phyloP scores from a whole-genome alignment of 2,888 invertebrate species.

The Drosophila hamatofila region DNA sequence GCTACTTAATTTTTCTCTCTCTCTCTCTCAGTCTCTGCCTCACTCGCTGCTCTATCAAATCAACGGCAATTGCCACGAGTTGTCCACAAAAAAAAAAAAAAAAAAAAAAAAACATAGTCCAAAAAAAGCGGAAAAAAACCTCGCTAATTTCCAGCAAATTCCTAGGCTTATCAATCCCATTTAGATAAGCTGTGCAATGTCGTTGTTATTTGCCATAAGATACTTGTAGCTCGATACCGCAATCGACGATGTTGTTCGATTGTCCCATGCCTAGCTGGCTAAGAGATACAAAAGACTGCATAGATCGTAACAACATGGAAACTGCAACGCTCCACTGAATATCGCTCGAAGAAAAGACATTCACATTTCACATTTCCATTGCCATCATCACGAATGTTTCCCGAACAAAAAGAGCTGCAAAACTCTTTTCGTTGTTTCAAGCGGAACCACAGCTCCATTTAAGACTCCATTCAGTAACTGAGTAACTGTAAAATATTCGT shows the following conservation, averaged over 20 bases:
- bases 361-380: slow-evolving; percentile 60
- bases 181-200: slow-evolving; percentile 25
- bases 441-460: slow-evolving; percentile 19
- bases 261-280: background rate
- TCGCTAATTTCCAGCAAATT: slow-evolving; percentile 46
- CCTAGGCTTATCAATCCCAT: slow-evolving; percentile 54
- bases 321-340: slow-evolving; percentile 63
- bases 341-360: slow-evolving; percentile 52
- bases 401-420: slow-evolving; percentile 11
- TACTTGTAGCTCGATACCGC: slow-evolving; percentile 16
- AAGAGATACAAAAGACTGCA: background rate
- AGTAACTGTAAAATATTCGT: background rate
- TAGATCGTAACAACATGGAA: slow-evolving; percentile 23
- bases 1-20: slow-evolving; percentile 73
- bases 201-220: slow-evolving; percentile 9
- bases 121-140: slow-evolving; percentile 3
- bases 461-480: background rate
- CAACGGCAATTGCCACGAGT: slow-evolving; percentile 6
- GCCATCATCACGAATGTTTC: slow-evolving; percentile 38
- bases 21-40: background rate
- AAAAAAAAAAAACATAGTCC: background rate
- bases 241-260: slow-evolving; percentile 23
- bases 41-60: background rate
- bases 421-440: slow-evolving; percentile 3
- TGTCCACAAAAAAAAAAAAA: background rate